Conservation (phyloP, 2,797 vertebrate species). For the Coccyzus lansbergi region DNA sequence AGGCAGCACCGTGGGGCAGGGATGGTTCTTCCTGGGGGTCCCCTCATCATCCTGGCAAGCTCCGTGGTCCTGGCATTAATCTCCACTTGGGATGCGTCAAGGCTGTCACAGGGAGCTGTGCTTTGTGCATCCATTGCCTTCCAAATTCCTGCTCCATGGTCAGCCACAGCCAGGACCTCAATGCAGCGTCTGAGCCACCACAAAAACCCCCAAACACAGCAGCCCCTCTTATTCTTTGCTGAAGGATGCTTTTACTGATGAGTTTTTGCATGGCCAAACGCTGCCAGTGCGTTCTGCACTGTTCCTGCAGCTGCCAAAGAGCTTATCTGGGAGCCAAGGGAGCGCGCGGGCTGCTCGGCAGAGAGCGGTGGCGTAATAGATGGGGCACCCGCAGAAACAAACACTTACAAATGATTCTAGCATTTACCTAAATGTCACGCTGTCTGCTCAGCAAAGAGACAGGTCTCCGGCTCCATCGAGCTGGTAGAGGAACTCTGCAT, state of each 20-base stretch:
- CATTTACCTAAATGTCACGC: constrained; percentile 80
- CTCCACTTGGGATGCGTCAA: background rate
- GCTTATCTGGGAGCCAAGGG: constrained; percentile 63
- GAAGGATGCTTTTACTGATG: background rate
- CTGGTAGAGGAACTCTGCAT: constrained; percentile 1
- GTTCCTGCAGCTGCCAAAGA: background rate
- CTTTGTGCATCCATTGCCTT: background rate
- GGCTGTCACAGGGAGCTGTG: background rate
- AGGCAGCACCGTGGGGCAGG: background rate
- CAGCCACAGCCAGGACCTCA: rapidly evolving
- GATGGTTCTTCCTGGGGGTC: background rate
- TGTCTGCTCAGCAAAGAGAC: constrained; percentile 70
- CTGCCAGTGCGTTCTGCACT: background rate
- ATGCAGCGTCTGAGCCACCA: background rate
- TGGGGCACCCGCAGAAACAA: constrained; percentile 74
- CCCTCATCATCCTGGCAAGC: rapidly evolving
- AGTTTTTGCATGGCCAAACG: rapidly evolving
- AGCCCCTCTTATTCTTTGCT: background rate
- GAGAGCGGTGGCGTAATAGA: constrained; percentile 71
- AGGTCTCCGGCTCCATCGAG: constrained; percentile 51
- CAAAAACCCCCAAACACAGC: background rate
- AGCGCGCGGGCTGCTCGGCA: constrained; percentile 63
- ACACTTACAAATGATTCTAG: constrained; percentile 79
- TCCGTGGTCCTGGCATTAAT: background rate
- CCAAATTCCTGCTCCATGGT: background rate